These are phyloP conservation scores for Amphimedon queenslandica DNA, from an alignment of 37 sponge, comb jelly and placozoan species.

Conservation along the genomic window DNA sequence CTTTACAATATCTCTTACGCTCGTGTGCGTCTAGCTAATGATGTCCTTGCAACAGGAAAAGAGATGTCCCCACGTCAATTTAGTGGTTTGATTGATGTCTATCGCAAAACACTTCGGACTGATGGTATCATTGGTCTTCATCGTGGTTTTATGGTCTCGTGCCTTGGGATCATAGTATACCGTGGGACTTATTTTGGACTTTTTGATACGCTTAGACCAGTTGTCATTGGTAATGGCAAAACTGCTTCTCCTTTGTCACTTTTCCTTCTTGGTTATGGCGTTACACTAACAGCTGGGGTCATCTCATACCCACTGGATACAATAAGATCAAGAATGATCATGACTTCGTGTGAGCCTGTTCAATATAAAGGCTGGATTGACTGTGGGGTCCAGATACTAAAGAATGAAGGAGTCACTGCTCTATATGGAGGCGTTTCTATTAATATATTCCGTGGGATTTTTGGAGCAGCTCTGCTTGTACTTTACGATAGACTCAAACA, in stretches of 20 bases:
- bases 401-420: conserved; percentile 39
- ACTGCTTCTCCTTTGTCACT: conserved; percentile 13
- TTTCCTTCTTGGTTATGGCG: conserved; percentile 27
- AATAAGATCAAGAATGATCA: conserved; percentile 50
- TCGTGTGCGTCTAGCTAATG: conserved; percentile 49
- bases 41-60: conserved; percentile 19
- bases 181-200: conserved; percentile 50
- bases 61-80: conserved; percentile 41
- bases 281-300: conserved; percentile 32
- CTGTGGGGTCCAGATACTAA: conserved; percentile 23
- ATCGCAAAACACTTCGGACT: conserved; percentile 26
- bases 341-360: conserved; percentile 30
- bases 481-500: conserved; percentile 35
- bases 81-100: conserved; percentile 44
- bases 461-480: conserved; percentile 43
- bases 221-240: conserved; percentile 20
- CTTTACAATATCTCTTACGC: conserved; percentile 51
- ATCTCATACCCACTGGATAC: conserved; percentile 54
- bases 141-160: conserved; percentile 30
- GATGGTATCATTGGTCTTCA: conserved; percentile 49
- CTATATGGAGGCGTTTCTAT: conserved; percentile 35
- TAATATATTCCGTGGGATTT: conserved; percentile 45
- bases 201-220: conserved; percentile 36
- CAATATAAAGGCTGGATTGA: conserved; percentile 43
- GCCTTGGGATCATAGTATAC: conserved; percentile 49